phyloP scores from a whole-genome alignment of 2,888 invertebrate genomes.

The Omphaloscelis lunosa region DNA sequence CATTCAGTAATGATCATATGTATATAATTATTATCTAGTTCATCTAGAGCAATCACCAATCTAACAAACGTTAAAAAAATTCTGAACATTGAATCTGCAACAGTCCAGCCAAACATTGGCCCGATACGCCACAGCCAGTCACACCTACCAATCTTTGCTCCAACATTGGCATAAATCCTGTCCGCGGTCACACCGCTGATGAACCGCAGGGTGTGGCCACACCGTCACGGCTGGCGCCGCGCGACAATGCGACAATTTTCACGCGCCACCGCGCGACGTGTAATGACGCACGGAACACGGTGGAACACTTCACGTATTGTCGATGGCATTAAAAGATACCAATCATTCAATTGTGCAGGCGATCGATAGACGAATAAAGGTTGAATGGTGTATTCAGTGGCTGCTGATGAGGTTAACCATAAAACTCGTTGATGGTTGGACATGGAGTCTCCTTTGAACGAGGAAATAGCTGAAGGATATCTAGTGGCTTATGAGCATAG shows the following conservation, averaged over 20 bases:
- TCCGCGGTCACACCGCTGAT: constrained; percentile 60
- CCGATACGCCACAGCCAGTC: background rate
- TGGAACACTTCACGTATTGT: constrained; percentile 70
- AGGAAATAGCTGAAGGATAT: background rate
- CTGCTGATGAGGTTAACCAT: constrained; percentile 33
- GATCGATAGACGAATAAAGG: constrained; percentile 46
- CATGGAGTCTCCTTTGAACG: background rate
- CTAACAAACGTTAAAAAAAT: too few species aligned
- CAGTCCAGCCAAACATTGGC: constrained; percentile 16
- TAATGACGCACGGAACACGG: constrained; percentile 65
- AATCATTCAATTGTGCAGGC: constrained; percentile 64
- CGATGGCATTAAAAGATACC: constrained; percentile 63
- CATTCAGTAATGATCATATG: background rate
- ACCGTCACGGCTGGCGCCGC: constrained; percentile 74
- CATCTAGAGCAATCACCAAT: background rate
- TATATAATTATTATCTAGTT: too few species aligned
- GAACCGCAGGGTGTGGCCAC: constrained; percentile 75
- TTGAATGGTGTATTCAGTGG: constrained; percentile 34
- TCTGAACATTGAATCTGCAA: background rate
- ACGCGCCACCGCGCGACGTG: constrained; percentile 73
- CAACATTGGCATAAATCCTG: constrained; percentile 38
- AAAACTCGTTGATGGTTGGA: background rate
- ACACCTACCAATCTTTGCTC: constrained; percentile 12
- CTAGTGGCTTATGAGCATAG: background rate
- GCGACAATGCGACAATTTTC: constrained; percentile 77